These are phyloP conservation scores for Sorex fumeus DNA, from an alignment of 2,113 vertebrate genomes.

Conservation along the genomic window DNA sequence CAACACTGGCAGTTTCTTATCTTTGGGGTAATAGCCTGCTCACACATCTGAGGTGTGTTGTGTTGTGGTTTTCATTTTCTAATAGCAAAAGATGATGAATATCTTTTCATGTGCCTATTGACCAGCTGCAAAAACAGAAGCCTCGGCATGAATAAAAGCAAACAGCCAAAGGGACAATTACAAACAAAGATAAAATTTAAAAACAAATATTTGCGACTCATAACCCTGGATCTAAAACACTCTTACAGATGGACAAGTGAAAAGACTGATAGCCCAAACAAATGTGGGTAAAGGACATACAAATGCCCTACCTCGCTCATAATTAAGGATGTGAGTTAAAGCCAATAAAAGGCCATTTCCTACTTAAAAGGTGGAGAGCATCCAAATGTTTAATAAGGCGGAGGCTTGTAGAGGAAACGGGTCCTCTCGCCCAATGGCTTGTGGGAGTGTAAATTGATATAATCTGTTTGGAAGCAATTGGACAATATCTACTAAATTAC, in stretches of 20 bases:
- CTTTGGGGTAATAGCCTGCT: too few species aligned
- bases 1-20: too few species aligned
- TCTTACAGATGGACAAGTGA: neutral
- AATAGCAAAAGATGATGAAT: too few species aligned
- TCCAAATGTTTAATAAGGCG: neutral
- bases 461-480: constrained; percentile 20
- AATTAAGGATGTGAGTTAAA: constrained; percentile 55
- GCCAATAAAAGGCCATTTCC: constrained; percentile 33
- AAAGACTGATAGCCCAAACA: neutral
- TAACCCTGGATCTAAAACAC: neutral
- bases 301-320: neutral
- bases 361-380: constrained; percentile 25
- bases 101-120: too few species aligned
- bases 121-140: constrained; percentile 1
- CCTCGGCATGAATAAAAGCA: constrained; percentile 27
- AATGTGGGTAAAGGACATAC: neutral
- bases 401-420: neutral
- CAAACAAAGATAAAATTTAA: constrained; percentile 33
- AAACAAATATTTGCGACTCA: constrained; percentile 21
- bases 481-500: constrained; percentile 14
- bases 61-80: too few species aligned
- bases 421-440: neutral
- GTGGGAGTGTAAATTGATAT: constrained; percentile 26
- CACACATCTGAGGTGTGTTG: too few species aligned
- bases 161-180: constrained; percentile 1